phyloP scores from a whole-genome alignment of 1,140 invertebrate species.

The Bombus huntii region DNA sequence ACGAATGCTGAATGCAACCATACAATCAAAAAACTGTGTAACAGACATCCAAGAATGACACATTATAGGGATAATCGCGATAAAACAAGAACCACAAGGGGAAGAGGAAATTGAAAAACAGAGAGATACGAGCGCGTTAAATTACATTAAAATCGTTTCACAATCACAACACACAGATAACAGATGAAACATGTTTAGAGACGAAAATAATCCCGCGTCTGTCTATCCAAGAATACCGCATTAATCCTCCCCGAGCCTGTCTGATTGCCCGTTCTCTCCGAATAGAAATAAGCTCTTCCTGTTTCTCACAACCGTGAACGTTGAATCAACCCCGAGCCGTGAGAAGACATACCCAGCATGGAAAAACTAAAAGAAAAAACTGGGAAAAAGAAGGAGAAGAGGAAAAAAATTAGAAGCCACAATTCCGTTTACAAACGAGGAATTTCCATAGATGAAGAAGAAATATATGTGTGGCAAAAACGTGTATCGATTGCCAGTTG shows the following conservation, averaged over 20 bases:
- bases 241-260: conserved; percentile 13
- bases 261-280: background rate
- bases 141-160: background rate
- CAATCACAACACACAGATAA: background rate
- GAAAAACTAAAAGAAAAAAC: too few species aligned
- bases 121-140: background rate
- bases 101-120: background rate
- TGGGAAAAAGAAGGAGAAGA: too few species aligned
- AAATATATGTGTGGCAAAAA: background rate
- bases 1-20: too few species aligned
- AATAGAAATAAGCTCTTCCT: background rate
- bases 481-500: background rate
- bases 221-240: background rate
- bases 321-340: background rate
- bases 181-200: background rate
- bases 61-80: background rate
- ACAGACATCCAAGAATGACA: background rate
- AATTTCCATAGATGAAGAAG: background rate
- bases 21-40: conserved; percentile 24
- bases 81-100: background rate
- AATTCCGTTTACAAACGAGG: conserved; percentile 6
- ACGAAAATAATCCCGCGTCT: conserved; percentile 7
- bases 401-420: too few species aligned
- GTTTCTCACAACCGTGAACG: conserved; percentile 15
- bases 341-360: background rate